Evolutionary conservation across 2,888 invertebrate genomes (phyloP), one percentile per base, ranked within the genome.

Genomic region (Portevinia maculata): DNA sequence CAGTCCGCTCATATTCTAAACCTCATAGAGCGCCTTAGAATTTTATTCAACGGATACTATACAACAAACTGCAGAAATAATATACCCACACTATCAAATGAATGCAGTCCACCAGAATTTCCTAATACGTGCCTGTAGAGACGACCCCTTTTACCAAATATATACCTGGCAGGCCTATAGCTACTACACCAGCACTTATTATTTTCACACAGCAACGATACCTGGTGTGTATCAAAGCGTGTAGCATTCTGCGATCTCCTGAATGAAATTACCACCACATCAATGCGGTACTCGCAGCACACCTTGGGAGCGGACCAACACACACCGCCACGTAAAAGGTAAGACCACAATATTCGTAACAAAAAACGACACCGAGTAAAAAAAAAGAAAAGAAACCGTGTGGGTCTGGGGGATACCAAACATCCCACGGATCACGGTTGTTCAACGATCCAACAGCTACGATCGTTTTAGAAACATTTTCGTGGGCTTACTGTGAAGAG

Each of bases 381-480:
- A 53, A 50, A 55, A 17, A 59, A 48, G 34, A 62, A 60, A 60
- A 55, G 62, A 69, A 73, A 67, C 62, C 50, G 67, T 73, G 78
- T 78, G 83, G 83, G 71, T 83, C n/a, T n/a, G n/a, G n/a, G n/a
- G n/a, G n/a, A n/a, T n/a, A 78, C 78, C 70, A 70, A 65, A 65
- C 70, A 83, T 76, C 83, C 83, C 83, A 83, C 83, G 83, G 83
- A 83, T 39, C 39, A 67, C 55, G 78, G 83, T 78, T 83, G 71
- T 71, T 78, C 71, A 73, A 28, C 78, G 37, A 73, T 83, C 71
- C 83, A 78, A 78, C 62, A 71, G 53, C 71, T 48, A 73, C 83
- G 71, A 67, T 71, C 67, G 78, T 73, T 83, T 83, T 78, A 83
- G 83, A 83, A 71, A 83, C 71, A 73, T 78, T 55, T 83, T 83